These are phyloP conservation scores for Macrobrachium nipponense DNA, from an alignment of 1,140 invertebrate genomes.

Conservation along the genomic window DNA sequence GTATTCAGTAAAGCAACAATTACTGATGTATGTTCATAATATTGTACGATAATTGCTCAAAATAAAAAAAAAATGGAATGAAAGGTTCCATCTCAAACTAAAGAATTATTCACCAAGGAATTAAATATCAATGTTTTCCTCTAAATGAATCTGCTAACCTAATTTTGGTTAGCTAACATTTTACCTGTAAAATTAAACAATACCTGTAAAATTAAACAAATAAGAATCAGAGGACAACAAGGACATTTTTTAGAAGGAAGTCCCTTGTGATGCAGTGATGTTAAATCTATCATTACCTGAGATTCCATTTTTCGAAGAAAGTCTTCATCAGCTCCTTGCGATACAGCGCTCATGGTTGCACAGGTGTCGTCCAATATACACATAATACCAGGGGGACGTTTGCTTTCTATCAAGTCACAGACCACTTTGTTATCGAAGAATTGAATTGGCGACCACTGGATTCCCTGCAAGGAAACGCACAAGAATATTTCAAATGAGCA, in stretches of 20 bases:
- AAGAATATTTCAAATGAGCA: not conserved
- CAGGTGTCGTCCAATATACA: conserved; percentile 81
- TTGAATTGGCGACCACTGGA: conserved; percentile 80
- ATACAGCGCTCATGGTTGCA: conserved; percentile 80
- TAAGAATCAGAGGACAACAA: too few relatives aligned
- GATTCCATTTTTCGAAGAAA: conserved; percentile 52
- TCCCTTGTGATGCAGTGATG: too few relatives aligned
- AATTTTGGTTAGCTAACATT: too few relatives aligned
- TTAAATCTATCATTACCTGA: conserved; percentile 9
- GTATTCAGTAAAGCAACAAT: not conserved
- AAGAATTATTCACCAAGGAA: too few relatives aligned
- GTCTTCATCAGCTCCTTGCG: conserved; percentile 75
- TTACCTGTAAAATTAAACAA: too few relatives aligned
- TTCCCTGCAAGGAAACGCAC: conserved; percentile 70
- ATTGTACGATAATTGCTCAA: too few relatives aligned
- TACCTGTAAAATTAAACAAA: too few relatives aligned
- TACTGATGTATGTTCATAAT: not conserved
- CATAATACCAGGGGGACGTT: conserved; percentile 76
- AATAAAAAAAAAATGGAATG: too few relatives aligned
- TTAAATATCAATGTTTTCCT: too few relatives aligned
- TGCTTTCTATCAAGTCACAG: conserved; percentile 78
- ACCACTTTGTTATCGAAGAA: conserved; percentile 83
- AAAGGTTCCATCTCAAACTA: too few relatives aligned
- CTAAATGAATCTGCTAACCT: too few relatives aligned
- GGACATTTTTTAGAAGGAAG: too few relatives aligned